A percentile compares a stretch with the other conserved stretches of the same genome.
Conservation (phyloP, 2,888 invertebrate genomes). For the Colostygia pectinataria region DNA sequence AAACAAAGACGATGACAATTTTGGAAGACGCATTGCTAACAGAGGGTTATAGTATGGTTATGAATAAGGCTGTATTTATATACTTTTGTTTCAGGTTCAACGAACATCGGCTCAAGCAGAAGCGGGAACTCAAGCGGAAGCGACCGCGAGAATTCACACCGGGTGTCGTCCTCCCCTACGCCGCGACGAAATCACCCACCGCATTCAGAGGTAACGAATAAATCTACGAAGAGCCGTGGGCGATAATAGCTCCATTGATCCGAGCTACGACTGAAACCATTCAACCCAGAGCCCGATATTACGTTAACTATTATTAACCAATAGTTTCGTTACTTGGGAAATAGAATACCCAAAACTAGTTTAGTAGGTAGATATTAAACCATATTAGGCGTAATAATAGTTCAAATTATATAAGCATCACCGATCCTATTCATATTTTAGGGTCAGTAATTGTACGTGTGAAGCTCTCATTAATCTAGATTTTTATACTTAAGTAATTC, state of each 20-base stretch:
- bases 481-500: constrained; percentile 60
- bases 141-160: constrained; percentile 50
- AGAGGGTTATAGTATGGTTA: no score
- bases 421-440: constrained; percentile 26
- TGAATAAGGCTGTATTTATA: constrained; percentile 1
- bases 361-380: no score
- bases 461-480: constrained; percentile 53
- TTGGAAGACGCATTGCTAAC: no score
- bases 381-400: no score
- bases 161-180: constrained; percentile 58
- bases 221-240: background rate
- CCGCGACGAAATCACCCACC: constrained; percentile 52
- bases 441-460: constrained; percentile 27
- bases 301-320: no score
- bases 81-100: constrained; percentile 32
- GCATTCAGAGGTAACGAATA: constrained; percentile 58
- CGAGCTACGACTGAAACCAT: no score
- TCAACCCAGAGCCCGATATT: no score
- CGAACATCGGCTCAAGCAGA: constrained; percentile 34
- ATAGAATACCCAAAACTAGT: no score
- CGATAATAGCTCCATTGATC: no score
- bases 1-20: no score
- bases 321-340: no score
- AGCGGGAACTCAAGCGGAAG: constrained; percentile 30
- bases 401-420: constrained; percentile 24